Evolutionary conservation across 2,888 invertebrate species (phyloP).

Genomic region (Drosophila subsilvestris): DNA sequence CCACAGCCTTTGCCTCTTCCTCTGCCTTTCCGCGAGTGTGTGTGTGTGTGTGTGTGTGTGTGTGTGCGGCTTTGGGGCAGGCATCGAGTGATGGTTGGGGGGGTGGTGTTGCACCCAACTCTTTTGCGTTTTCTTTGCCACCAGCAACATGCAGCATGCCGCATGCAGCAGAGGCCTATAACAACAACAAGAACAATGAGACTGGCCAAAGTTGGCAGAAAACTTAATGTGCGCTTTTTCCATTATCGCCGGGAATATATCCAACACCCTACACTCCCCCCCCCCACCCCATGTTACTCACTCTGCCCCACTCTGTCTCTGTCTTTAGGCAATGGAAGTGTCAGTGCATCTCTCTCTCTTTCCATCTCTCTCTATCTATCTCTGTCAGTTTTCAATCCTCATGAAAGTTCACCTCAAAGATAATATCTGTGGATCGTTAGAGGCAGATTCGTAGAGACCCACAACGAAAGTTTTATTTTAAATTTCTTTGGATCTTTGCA

Average conservation of each 20-base stretch:
- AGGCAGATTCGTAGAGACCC: no score
- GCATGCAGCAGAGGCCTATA: constrained; percentile 36
- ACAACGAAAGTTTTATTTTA: no score
- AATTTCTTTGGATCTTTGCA: no score
- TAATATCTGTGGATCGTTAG: no score
- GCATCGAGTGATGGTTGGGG: background rate
- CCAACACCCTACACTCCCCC: background rate
- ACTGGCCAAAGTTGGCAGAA: constrained; percentile 67
- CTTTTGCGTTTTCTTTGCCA: constrained; percentile 67
- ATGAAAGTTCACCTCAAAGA: no score
- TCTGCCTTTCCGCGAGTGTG: background rate
- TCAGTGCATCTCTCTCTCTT: no score
- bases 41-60: constrained; percentile 6
- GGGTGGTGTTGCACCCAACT: constrained; percentile 20
- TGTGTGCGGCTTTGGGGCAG: constrained; percentile 24
- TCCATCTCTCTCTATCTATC: background rate
- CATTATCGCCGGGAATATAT: constrained; percentile 22
- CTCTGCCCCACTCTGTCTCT: background rate
- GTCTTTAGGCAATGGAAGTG: background rate
- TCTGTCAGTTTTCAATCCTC: no score
- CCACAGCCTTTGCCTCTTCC: background rate
- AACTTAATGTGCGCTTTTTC: constrained; percentile 73
- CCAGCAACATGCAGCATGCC: constrained; percentile 40
- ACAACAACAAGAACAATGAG: constrained; percentile 20
- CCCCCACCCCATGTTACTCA: background rate